Evolutionary conservation across 2,888 invertebrate genomes (phyloP), one percentile per base, ranked within the genome.

Genomic region (Monopis laevigella): DNA sequence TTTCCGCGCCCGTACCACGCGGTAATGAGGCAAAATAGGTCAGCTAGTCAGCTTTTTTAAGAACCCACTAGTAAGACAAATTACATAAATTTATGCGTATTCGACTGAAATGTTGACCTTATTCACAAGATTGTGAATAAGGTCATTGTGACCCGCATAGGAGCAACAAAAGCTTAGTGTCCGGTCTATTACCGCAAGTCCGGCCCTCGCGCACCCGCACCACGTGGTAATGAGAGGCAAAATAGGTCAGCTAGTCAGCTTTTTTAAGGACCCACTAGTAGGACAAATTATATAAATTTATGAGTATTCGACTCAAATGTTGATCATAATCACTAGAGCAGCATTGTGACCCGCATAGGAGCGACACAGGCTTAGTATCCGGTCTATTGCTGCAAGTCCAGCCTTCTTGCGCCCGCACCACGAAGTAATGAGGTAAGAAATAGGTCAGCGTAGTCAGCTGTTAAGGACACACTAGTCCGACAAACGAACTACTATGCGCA

Each of bases 171-270:
- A 17, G 32, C 32, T n/a, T 14, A 30, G 32, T 32, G 32, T 32
- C 32, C 32, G 32, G 16, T 17, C 3, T n/a, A n/a, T n/a, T 32
- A 32, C 8, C 14, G 8, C 34, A 34, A 34, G 36, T 36, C 36
- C 2, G 36, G 36, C 36, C 2, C 19, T 36, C 36, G 36, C 36
- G 28, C 11, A 27, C n/a, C 40, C 28, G 29, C 28, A 40, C 17
- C 40, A 40, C 40, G 63, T 69, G 60, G 64, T 72, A 72, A 73
- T 73, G 72, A 72, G 67, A 51, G 52, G 47, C 48, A 32, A 44
- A 42, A 32, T 45, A 40, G 45, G 45, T 42, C 45, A 40, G 34
- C 12, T 16, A 6, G 34, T 14, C n/a, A 16, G 34, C 16, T n/a
- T n/a, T n/a, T n/a, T n/a, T n/a, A n/a, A n/a, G n/a, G n/a, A n/a